Base-by-base conservation (phyloP, 2,113 vertebrate species). In the Callipepla californica region DNA sequence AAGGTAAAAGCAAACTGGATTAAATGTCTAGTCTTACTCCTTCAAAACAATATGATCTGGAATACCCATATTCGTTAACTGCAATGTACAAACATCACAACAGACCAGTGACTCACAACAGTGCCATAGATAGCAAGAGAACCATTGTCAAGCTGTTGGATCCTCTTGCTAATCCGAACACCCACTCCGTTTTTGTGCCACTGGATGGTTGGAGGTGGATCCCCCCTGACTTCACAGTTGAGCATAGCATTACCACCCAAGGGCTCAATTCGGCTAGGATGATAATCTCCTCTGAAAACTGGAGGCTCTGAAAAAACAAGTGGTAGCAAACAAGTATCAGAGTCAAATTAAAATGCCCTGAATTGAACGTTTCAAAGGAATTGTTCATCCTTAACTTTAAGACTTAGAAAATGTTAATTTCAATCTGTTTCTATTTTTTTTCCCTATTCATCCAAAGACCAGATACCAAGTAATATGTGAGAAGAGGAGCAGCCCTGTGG, bases 71-170 rank as follows among this genome's bases (percentile, higher is more conserved):
- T 11, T 59, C 9, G 21, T 11, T 28, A 58, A 45, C 36, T 13
- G 75, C 36, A 91, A 67, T 2, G 19, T 14, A 92, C 62, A 58
- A 70, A 65, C 38, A 23, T 8, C 2, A 0, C 5, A 42, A 4
- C 3, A 13, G 62, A n/a, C 6, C 32, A 70, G 59, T 58, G 53
- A 96, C 98, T 94, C 98, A 99, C 99, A 86, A 98, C 98, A 3
- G 99, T 99, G 97, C 99, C 98, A 1, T 99, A 99, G 94, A 99
- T 99, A 58, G 99, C 99, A 17, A 99, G 97, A 40, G 99, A 99
- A 80, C 99, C 99, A 5, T 99, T 99, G 94, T 97, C 96, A 38
- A 99, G 97, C 53, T 99, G 98, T 28, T 53, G 98, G 89, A 99
- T 98, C 83, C 99, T 98, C 92, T 98, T 98, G 95, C 94, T 98